Evolutionary conservation across 2,797 vertebrate genomes (phyloP), one percentile per base, ranked within the genome.

Genomic region (Triplophysa bombifrons): DNA sequence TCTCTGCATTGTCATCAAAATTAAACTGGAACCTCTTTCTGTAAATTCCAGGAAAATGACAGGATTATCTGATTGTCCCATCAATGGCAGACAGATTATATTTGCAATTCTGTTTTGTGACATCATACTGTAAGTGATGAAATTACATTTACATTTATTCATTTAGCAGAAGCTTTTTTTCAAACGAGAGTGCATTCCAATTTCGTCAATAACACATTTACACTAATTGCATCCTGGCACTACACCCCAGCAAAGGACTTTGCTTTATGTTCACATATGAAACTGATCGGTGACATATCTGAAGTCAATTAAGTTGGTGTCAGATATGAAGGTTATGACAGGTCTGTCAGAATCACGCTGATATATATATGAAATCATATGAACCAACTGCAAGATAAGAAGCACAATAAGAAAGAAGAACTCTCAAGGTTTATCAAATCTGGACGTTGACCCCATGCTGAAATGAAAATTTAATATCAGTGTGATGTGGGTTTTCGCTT

Each of bases 281-380:
- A 22, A 27, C 44, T 19, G 20, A 25, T 5, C n/a, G 12, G 25
- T 38, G 16, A 61, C 25, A 68, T 20, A 25, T 61, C 72, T 51
- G 20, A 69, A 53, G 4, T 44, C 56, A 75, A 60, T 73, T 72
- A 67, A 80, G 63, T 25, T 48, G 55, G 11, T 20, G 10, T 60
- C 22, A 27, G 56, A 60, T 27, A 60, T 27, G 17, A 53, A 64
- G 14, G 41, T 68, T 25, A 50, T 70, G 75, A 55, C 22, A n/a
- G 27, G 41, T 38, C 34, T 41, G 41, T 53, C 25, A 51, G 27
- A 65, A 16, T 44, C 19, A 30, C 0, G 46, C 64, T 20, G 56
- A 55, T 48, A 55, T 3, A 61, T 38, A 60, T 64, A 38, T 27
- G 51, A 72, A 61, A 19, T 16, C 2, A 63, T 19, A 64, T 3